Evolutionary conservation across 2,888 invertebrate genomes (phyloP), one percentile per base, ranked within the genome.

Genomic region (Ormia ochracea): DNA sequence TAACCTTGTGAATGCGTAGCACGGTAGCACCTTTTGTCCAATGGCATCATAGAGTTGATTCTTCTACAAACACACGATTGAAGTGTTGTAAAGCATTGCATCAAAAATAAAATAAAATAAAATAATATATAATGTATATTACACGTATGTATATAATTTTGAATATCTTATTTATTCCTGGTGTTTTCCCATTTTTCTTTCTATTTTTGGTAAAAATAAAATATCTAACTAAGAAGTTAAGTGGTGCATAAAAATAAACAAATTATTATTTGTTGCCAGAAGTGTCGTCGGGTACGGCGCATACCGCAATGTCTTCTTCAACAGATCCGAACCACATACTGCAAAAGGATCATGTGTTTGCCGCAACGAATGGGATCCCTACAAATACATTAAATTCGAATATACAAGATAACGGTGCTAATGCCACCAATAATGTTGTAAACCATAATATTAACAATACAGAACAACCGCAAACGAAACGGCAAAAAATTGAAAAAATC

Each of bases 381-480:
- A 36, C 54, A n/a, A 59, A 33, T 38, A 23, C 72, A 17, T 17
- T 50, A 48, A 43, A 50, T 50, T 77, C 65, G 17, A 68, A 70
- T 61, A 45, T 59, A 50, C 58, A 68, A 61, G 75, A 74, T 74
- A 79, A 80, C 56, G 79, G 48, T 52, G 52, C 43, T 45, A 72
- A 43, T 17, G 5, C 17, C 4, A 56, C 38, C 1, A 70, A 7
- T n/a, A 59, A 45, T 76, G 31, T 54, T 19, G 1, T 52, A 36
- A 83, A 81, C 81, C 83, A 82, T 75, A 84, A 94, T 94, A 94
- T 93, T 92, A 75, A 63, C 19, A 63, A 83, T 87, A 93, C 93
- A 84, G 94, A 95, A 90, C 96, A 96, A 90, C 96, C 96, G 83
- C 94, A 94, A 85, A 95, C 95, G 88, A 96, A 96, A 91, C 94